Conservation (phyloP, 2,888 invertebrate genomes). For the Anticlea derivata region DNA sequence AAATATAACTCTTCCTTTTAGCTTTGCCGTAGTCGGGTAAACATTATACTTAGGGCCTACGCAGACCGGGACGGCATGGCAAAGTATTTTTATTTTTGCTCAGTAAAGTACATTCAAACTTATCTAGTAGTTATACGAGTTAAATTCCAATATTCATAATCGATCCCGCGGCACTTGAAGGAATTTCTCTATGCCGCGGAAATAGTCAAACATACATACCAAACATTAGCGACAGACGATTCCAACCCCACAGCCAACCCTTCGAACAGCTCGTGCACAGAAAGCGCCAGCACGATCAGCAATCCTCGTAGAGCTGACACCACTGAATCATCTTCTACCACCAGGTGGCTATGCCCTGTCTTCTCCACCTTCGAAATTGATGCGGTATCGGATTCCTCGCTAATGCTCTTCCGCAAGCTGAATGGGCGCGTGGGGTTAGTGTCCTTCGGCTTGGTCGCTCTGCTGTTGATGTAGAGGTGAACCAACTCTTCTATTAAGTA, state of each 20-base stretch:
- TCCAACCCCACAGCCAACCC: conserved; percentile 93
- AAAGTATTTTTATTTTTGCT: too few species aligned
- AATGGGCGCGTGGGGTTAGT: conserved; percentile 63
- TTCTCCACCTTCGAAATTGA: conserved; percentile 40
- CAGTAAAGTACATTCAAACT: too few species aligned
- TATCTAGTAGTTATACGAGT: too few species aligned
- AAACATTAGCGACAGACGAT: conserved; percentile 78
- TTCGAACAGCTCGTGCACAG: conserved; percentile 93
- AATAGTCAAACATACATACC: conserved; percentile 54
- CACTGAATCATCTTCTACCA: conserved; percentile 59
- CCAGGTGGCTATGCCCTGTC: conserved; percentile 61
- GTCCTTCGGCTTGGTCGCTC: conserved; percentile 65
- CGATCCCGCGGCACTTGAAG: too few species aligned
- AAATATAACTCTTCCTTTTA: too few species aligned
- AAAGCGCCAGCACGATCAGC: conserved; percentile 89
- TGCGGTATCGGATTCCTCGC: conserved; percentile 36
- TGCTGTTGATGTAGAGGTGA: conserved; percentile 86
- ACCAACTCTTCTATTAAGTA: conserved; percentile 91
- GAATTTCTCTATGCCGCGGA: too few species aligned
- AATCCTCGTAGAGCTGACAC: conserved; percentile 86
- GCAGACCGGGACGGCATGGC: too few species aligned
- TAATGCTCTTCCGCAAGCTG: conserved; percentile 69
- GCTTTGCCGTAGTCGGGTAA: too few species aligned
- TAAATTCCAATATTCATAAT: too few species aligned
- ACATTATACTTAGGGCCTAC: too few species aligned